Evolutionary conservation across 1,140 invertebrate species (phyloP), one percentile per base, ranked within the genome.

Genomic region (Acromyrmex heyeri): DNA sequence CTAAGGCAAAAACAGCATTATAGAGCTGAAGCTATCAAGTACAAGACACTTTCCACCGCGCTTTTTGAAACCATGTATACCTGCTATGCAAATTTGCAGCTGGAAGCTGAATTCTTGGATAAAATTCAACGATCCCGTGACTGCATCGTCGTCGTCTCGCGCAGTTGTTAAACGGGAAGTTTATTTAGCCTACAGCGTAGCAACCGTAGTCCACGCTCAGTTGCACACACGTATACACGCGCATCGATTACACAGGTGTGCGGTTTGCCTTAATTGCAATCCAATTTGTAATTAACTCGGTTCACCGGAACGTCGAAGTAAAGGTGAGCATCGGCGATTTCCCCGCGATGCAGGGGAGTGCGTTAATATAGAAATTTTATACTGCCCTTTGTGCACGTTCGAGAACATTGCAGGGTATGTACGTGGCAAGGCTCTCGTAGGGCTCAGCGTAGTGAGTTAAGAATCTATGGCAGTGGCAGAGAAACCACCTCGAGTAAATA

Each of bases 401-500:
- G 67, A 70, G 55, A 86, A 89, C 57, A 82, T 67, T 64, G 83
- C 8, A 10, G 38, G 21, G 27, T 34, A 53, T 7, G n/a, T 70
- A 38, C 38, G 70, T 38, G 70, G 87, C 77, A 57, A 48, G 14
- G 75, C 38, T 73, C 59, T 50, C 79, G 86, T 64, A 61, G 70
- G 77, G 55, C 73, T 21, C 86, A 59, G 27, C 30, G 18, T 53
- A 77, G 69, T 76, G 78, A 85, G 89, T 89, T 89, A 81, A 90
- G 86, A 88, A 87, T 90, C 79, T 86, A 85, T 83, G 77, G 59
- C 87, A 75, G 75, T 76, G 87, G 82, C 86, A 79, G 78, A 89
- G 86, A 88, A 90, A 88, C 87, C 72, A 44, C 86, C 78, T 70
- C 90, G 64, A 77, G 91, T 91, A 90, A 92, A 93, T 92, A 92